A percentile compares a stretch with the other conserved stretches of the same genome.
Evolutionary conservation across 2,888 invertebrate genomes (phyloP).

Genomic region (Myopa tessellatipennis): DNA sequence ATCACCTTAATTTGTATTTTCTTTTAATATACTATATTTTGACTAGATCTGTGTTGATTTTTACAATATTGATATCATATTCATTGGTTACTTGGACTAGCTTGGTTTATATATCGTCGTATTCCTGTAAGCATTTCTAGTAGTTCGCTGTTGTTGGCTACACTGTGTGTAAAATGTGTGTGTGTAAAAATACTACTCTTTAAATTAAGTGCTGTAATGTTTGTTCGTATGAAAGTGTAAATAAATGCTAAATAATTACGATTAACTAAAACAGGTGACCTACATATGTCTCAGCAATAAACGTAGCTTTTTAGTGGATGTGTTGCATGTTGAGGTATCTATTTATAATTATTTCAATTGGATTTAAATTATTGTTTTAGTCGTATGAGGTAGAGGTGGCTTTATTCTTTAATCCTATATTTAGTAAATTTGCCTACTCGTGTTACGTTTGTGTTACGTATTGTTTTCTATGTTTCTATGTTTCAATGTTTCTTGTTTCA

Average conservation of each 20-base stretch:
- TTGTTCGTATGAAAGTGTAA: too few species aligned
- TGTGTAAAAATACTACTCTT: too few species aligned
- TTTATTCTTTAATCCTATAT: slow-evolving; percentile 24
- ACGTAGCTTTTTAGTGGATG: not conserved
- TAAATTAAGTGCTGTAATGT: too few species aligned
- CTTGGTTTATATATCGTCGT: not conserved
- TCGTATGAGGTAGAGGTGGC: slow-evolving; percentile 51
- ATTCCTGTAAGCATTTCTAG: not conserved
- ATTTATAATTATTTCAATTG: slow-evolving; percentile 26
- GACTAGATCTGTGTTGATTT: slow-evolving; percentile 17
- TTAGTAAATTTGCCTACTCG: slow-evolving; percentile 33
- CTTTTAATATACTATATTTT: slow-evolving; percentile 4
- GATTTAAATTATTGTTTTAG: slow-evolving; percentile 43
- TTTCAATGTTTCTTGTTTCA: slow-evolving; percentile 32
- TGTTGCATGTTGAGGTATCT: slow-evolving; percentile 23
- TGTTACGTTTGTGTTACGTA: slow-evolving; percentile 36
- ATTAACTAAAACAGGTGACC: not conserved
- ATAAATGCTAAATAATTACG: not conserved
- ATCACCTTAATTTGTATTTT: not conserved
- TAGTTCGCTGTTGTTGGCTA: too few species aligned
- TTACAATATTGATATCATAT: slow-evolving; percentile 6
- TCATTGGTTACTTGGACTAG: slow-evolving; percentile 16
- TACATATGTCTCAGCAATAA: too few species aligned
- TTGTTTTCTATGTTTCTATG: slow-evolving; percentile 40
- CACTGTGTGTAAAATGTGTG: too few species aligned